These are phyloP conservation scores for Trissolcus japonicus DNA, from an alignment of 2,888 invertebrate genomes.

Conservation along the genomic window DNA sequence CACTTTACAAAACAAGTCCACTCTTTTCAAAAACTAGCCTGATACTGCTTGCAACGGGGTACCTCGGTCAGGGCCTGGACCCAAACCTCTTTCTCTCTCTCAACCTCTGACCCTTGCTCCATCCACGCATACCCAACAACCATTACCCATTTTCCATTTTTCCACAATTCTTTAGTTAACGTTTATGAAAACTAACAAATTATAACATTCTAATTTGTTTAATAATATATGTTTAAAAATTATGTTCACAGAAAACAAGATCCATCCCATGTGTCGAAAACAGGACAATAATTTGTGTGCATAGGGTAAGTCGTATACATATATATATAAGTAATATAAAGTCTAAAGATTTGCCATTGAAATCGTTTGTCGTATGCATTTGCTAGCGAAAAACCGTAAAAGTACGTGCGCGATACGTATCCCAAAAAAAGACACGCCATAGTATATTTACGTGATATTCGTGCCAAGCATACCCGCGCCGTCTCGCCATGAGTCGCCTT, in stretches of 20 bases:
- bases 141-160: too few relatives aligned
- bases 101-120: too few relatives aligned
- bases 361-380: slow-evolving; percentile 27
- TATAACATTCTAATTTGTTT: too few relatives aligned
- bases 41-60: too few relatives aligned
- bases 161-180: too few relatives aligned
- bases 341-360: slow-evolving; percentile 29
- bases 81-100: too few relatives aligned
- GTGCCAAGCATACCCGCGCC: slow-evolving; percentile 46
- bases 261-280: not conserved
- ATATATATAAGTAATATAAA: slow-evolving; percentile 8
- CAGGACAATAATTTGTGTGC: slow-evolving; percentile 3
- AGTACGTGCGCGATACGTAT: slow-evolving; percentile 28
- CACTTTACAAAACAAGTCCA: too few relatives aligned
- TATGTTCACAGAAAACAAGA: not conserved
- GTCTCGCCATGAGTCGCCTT: slow-evolving; percentile 44
- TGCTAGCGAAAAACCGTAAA: slow-evolving; percentile 25
- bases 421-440: slow-evolving; percentile 37
- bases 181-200: too few relatives aligned
- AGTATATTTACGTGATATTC: slow-evolving; percentile 50
- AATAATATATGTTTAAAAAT: too few relatives aligned
- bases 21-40: too few relatives aligned
- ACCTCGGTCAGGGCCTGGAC: too few relatives aligned
- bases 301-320: slow-evolving; percentile 2
- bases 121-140: too few relatives aligned